phyloP scores from a whole-genome alignment of 2,113 vertebrate species.

The Hemichromis elongatus region DNA sequence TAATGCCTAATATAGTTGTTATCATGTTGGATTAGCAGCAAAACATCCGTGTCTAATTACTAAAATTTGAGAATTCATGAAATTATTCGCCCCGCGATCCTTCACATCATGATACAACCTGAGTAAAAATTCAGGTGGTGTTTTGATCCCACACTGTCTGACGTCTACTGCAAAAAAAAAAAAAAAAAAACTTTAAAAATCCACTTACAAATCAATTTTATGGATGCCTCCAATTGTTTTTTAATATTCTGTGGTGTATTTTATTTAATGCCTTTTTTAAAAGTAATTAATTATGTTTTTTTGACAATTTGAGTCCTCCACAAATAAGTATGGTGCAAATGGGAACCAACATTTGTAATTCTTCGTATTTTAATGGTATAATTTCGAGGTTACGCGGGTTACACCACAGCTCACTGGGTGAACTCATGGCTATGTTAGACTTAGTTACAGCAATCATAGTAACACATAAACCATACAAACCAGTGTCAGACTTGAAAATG shows the following conservation, averaged over 20 bases:
- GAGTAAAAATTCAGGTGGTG: not conserved
- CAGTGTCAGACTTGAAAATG: not conserved
- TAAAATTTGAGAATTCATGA: not conserved
- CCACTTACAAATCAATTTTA: not conserved
- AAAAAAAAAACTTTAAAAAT: not conserved
- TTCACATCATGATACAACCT: not conserved
- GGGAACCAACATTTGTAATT: not conserved
- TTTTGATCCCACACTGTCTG: not conserved
- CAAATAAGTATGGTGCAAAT: not conserved
- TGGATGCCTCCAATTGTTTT: not conserved
- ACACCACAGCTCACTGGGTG: not conserved
- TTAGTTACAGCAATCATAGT: not conserved
- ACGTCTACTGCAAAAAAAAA: not conserved
- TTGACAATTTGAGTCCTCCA: not conserved
- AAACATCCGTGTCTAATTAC: accelerated
- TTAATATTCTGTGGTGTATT: not conserved
- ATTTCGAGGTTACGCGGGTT: not conserved
- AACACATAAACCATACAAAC: accelerated
- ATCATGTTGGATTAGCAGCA: not conserved
- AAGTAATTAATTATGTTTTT: not conserved
- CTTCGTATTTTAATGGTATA: not conserved
- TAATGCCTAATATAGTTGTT: not conserved
- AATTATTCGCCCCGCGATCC: not conserved
- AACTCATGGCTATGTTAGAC: not conserved
- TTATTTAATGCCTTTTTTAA: accelerated